Conservation (phyloP, 2,888 invertebrate species). For the Acanthosepion esculentum region DNA sequence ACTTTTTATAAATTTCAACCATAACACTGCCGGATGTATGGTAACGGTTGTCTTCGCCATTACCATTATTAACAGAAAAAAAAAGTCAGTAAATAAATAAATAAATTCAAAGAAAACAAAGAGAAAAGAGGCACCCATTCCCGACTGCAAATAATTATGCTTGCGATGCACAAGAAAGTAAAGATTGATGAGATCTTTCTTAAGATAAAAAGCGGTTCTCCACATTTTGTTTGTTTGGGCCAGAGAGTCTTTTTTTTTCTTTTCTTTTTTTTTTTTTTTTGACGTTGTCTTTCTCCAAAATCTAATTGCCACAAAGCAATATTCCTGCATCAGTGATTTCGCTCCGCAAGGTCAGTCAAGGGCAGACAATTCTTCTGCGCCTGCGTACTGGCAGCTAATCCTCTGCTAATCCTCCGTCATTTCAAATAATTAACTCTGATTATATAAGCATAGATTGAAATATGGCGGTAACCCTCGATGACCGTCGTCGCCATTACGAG, state of each 20-base stretch:
- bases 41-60: too few relatives aligned
- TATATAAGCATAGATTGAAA: neutral
- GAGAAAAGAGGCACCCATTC: neutral
- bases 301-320: neutral
- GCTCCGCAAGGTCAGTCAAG: neutral
- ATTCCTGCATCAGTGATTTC: neutral
- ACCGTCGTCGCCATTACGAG: neutral
- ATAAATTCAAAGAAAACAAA: too few relatives aligned
- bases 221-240: neutral
- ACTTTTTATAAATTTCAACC: too few relatives aligned
- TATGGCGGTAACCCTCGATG: neutral
- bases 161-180: neutral
- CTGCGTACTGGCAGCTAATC: neutral
- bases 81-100: too few relatives aligned
- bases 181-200: neutral
- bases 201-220: neutral
- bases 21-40: too few relatives aligned
- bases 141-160: neutral
- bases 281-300: neutral
- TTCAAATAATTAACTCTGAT: slow-evolving; percentile 33
- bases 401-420: neutral
- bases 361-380: neutral
- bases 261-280: neutral
- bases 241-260: neutral
- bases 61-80: too few relatives aligned